Evolutionary conservation across 1,140 invertebrate genomes (phyloP), one percentile per base, ranked within the genome.

Genomic region (Catajapyx aquilonaris): DNA sequence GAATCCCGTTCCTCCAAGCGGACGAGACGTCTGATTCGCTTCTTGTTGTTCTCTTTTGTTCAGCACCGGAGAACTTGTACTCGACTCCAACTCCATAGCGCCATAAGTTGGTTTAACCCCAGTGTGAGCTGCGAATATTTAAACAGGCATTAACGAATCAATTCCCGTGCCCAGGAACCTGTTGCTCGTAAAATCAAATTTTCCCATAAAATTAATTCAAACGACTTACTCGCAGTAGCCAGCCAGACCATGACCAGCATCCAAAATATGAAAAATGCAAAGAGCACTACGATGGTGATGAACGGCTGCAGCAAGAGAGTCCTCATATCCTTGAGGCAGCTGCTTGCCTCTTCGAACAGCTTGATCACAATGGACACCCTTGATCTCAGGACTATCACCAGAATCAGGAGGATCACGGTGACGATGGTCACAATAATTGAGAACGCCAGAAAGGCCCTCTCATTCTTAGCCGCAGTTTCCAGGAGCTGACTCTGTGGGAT

Each of bases 381-480:
- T 48, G 76, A 79, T 40, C 81, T 65, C 61, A 91, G 70, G 32
- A 79, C 71, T 43, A 77, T 64, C 9, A 87, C 65, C 3, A 91
- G 61, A 20, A 90, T 54, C 10, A 90, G 48, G 34, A 94, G 56
- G 38, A 90, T 71, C 61, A 88, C 72, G 31, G 81, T 86, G 38
- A 86, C 69, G 41, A 87, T 65, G 35, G 85, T 85, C n/a, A 81
- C 78, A 42, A 88, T 63, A 42, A 93, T 79, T 20, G 85, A 72
- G 57, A 76, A 88, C 49, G 62, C 69, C 38, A 81, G 64, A 59
- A 81, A 88, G 36, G 84, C 78, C 43, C 69, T 70, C 62, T 91
- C 79, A 60, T 90, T 90, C 51, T 77, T 70, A 1, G 80, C 63
- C 36, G 77, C 75, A 60, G 88, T 78, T 53, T 81, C 69, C 31